Percentiles rank a stretch among this genome's conserved stretches.
Conservation (phyloP, 2,113 vertebrate genomes). For the Scolopax mira region DNA sequence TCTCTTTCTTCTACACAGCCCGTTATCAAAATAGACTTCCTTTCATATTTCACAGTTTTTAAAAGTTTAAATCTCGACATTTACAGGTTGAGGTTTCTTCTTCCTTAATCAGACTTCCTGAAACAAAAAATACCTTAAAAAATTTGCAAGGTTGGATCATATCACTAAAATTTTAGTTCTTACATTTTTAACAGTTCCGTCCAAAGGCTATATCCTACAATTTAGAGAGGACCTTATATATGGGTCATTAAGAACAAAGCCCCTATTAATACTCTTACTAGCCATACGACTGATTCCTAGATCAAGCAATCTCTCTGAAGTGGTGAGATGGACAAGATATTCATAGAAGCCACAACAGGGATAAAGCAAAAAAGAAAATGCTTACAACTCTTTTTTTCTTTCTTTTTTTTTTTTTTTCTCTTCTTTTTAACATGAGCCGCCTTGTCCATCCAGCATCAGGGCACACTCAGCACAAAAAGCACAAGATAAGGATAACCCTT, state of each 20-base stretch:
- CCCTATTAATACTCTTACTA: background rate
- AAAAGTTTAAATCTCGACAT: slow-evolving; percentile 39
- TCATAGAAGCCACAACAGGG: background rate
- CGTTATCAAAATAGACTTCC: slow-evolving; percentile 36
- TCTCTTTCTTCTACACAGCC: slow-evolving; percentile 53
- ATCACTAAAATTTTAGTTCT: background rate
- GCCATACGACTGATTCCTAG: background rate
- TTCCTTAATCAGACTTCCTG: background rate
- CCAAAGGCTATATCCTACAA: background rate
- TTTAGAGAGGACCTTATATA: background rate
- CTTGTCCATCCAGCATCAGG: background rate
- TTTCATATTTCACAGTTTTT: slow-evolving; percentile 52
- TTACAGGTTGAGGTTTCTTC: background rate
- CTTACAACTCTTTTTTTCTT: background rate
- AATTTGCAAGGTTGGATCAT: background rate
- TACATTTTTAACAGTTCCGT: background rate
- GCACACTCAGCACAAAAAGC: background rate
- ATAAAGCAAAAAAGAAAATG: background rate
- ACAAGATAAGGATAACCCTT: background rate
- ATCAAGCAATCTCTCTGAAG: background rate
- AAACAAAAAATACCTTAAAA: background rate
- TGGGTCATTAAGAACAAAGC: background rate
- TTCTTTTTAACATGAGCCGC: background rate
- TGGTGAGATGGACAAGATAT: background rate
- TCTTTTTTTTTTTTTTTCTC: background rate